Conservation (phyloP, 2,113 vertebrate species). For the Hyaena hyaena region DNA sequence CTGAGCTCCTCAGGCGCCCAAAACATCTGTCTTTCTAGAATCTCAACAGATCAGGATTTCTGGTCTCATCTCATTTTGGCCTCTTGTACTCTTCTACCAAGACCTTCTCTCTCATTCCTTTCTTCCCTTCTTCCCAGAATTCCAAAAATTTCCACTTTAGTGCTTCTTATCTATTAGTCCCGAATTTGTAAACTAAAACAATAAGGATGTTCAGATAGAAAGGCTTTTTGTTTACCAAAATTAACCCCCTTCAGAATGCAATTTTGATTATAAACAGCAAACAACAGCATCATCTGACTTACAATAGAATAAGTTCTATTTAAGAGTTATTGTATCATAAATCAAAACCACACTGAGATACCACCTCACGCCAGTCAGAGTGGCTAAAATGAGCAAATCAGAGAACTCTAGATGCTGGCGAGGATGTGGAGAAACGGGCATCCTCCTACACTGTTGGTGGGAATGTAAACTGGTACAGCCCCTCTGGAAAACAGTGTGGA, state of each 20-base stretch:
- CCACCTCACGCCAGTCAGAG: no score
- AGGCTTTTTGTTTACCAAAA: not conserved
- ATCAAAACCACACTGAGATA: no score
- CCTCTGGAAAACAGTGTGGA: no score
- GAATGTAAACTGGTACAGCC: no score
- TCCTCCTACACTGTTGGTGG: no score
- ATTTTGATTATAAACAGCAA: conserved; percentile 3
- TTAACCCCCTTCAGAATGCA: not conserved
- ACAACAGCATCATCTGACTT: not conserved
- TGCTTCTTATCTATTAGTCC: not conserved
- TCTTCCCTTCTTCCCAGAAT: not conserved
- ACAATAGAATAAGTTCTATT: not conserved
- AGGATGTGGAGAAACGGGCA: no score
- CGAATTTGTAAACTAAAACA: not conserved
- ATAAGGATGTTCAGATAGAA: not conserved
- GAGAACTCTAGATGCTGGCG: no score
- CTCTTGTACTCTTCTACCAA: not conserved
- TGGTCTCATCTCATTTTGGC: not conserved
- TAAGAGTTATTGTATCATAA: not conserved
- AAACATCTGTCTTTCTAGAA: not conserved
- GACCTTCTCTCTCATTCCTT: not conserved
- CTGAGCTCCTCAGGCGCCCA: not conserved
- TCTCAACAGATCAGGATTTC: not conserved
- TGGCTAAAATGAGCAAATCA: no score
- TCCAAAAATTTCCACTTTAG: not conserved